Evolutionary conservation across 2,797 vertebrate genomes (phyloP), one percentile per base, ranked within the genome.

Genomic region (Morus bassanus): DNA sequence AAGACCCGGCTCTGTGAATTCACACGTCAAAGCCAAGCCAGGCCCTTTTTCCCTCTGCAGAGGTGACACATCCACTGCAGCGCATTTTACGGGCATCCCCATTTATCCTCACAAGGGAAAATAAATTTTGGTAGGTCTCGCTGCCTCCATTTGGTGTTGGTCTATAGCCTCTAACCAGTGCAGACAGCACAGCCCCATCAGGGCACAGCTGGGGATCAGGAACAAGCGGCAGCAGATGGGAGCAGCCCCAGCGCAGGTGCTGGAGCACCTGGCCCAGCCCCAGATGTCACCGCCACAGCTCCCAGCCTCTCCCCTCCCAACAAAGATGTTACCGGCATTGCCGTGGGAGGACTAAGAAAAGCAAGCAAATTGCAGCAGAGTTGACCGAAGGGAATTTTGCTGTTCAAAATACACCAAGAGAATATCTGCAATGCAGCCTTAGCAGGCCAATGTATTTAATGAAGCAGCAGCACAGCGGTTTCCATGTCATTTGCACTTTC

Each of bases 391-490:
- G 48, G 50, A 85, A 45, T 59, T 88, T 35, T 53, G 30, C 57
- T 37, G 33, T 43, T 94, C 48, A 19, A n/a, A 85, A 37, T 24
- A 45, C 33, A 27, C 17, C 0, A 2, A 51, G 45, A 91, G 17
- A 39, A 46, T 75, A 90, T 95, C 93, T 96, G 94, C 79, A 91
- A 81, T 88, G 87, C 92, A 88, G 89, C 54, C 84, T 50, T 59
- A 88, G 60, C 72, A 84, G 60, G 72, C 69, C 82, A 46, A 10
- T 8, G 11, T 46, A 60, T 56, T 91, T 92, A 92, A 92, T 57
- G 85, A 95, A 95, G 69, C 73, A 88, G 73, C 7, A 0, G n/a
- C 72, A 82, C 43, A 51, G 78, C 7, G 4, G 46, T 93, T 96
- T 86, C 85, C 4, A 0, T 10, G 39, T 67, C 43, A 53, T 59